Base-by-base conservation (phyloP, 2,113 vertebrate genomes). In the Mustela lutreola region DNA sequence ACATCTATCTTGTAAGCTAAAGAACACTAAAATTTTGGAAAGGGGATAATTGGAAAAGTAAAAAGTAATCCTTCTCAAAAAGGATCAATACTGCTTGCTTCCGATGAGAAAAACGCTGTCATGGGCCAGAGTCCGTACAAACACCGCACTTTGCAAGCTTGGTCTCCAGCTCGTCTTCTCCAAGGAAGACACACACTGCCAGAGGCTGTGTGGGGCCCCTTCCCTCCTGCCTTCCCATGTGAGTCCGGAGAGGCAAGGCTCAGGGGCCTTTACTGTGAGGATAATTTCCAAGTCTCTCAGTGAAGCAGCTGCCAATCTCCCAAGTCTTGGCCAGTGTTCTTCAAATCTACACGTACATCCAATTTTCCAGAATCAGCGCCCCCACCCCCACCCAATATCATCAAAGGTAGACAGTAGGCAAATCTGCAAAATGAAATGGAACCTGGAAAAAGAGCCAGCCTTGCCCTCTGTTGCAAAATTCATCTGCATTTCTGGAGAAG, bases 321-420 rank as follows among this genome's bases (percentile, higher is more conserved):
- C 5, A 26, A 81, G 78, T 36, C 63, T 42, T 45, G 71, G 50
- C 28, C 71, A 84, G n/a, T 33, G 22, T 81, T 95, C 75, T 84
- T 97, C 62, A 96, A 96, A 86, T 85, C 89, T 78, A 62, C 75
- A 92, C 39, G 63, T n/a, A 93, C 78, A 84, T 71, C 36, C 36
- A 87, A 39, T 67, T 94, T 97, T 12, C 84, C 53, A 92, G 56
- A 87, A 92, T 76, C 62, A 75, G 33, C 22, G 8, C 33, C 60
- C 21, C 7, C 39, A 36, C 33, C 50, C 1, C 58, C 56, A 39
- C 33, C 2, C 53, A 93, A 50, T 39, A 45, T 88, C 33, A 89
- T 50, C 50, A 89, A 93, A 86, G 26, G 9, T 83, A 63, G 53
- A 89, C 16, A 42, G 82, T 11, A 79, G 75, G 65, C 19, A 80